These are phyloP conservation scores for Dermolepida albohirtum DNA, from an alignment of 2,888 invertebrate genomes.

Conservation along the genomic window DNA sequence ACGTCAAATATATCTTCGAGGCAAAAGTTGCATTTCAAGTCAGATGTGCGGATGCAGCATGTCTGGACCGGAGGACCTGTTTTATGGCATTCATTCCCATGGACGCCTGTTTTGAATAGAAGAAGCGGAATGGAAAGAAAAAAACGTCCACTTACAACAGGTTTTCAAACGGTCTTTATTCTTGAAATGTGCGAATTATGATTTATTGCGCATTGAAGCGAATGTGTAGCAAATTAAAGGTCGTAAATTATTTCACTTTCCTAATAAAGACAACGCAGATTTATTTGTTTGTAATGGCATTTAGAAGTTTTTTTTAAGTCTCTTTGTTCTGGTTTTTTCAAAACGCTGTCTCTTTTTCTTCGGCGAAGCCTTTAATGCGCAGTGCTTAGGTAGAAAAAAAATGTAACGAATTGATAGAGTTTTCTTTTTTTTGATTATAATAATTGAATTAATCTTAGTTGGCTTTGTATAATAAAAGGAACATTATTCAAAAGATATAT, in stretches of 20 bases:
- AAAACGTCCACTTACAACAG: slow-evolving; percentile 40
- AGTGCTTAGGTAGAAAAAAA: too few relatives aligned
- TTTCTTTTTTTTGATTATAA: too few relatives aligned
- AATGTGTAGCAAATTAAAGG: slow-evolving; percentile 42
- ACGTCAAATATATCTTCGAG: slow-evolving; percentile 22
- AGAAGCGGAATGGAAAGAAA: slow-evolving; percentile 11
- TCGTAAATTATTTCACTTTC: slow-evolving; percentile 37
- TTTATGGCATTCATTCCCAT: slow-evolving; percentile 45
- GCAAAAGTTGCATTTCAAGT: slow-evolving; percentile 35
- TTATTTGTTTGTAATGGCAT: slow-evolving; percentile 29
- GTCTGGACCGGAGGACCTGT: slow-evolving; percentile 43
- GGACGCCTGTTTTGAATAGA: slow-evolving; percentile 30
- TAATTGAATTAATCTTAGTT: too few relatives aligned
- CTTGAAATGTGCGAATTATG: slow-evolving; percentile 44
- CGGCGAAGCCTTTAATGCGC: too few relatives aligned
- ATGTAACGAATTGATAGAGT: too few relatives aligned
- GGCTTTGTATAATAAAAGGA: too few relatives aligned
- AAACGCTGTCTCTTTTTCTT: neutral
- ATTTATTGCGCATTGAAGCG: slow-evolving; percentile 37
- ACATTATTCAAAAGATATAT: too few relatives aligned
- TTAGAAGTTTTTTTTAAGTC: slow-evolving; percentile 6
- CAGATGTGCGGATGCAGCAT: slow-evolving; percentile 14
- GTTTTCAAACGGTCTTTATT: slow-evolving; percentile 45
- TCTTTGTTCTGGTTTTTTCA: neutral
- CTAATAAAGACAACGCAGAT: slow-evolving; percentile 42